Evolutionary conservation across 2,888 invertebrate genomes (phyloP).

Genomic region (Pristionchus japonicus): DNA sequence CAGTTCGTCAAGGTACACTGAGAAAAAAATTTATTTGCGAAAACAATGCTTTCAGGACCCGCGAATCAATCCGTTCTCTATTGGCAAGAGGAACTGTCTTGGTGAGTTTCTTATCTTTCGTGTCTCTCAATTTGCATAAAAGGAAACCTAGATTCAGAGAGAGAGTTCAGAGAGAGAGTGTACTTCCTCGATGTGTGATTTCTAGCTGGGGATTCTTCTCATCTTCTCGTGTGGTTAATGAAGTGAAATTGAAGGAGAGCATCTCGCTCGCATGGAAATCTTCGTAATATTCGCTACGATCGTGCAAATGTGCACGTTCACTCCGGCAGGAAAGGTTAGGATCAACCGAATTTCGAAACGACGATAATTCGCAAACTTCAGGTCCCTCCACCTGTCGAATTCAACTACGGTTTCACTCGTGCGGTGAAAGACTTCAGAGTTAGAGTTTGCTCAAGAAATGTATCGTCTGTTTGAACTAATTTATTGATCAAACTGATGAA

Average conservation of each 20-base stretch:
- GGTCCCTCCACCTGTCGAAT: not conserved
- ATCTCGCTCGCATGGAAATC: not conserved
- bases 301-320: not conserved
- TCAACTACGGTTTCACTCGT: slow-evolving; percentile 4
- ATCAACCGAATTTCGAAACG: not conserved
- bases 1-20: not conserved
- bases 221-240: no score
- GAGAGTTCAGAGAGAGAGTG: no score
- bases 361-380: not conserved
- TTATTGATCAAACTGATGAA: not conserved
- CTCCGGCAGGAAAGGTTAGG: not conserved
- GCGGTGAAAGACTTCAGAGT: not conserved
- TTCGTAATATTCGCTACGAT: not conserved
- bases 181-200: no score
- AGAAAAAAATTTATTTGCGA: not conserved
- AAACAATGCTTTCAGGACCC: not conserved
- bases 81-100: slow-evolving; percentile 20
- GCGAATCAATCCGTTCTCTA: slow-evolving; percentile 24
- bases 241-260: not conserved
- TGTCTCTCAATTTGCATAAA: not conserved
- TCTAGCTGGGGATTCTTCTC: no score
- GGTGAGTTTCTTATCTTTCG: not conserved
- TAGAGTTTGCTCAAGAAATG: not conserved
- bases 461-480: not conserved
- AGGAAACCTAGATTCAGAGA: no score